Evolutionary conservation across 2,888 invertebrate genomes (phyloP), one percentile per base, ranked within the genome.

Genomic region (Pyrocoelia pectoralis): DNA sequence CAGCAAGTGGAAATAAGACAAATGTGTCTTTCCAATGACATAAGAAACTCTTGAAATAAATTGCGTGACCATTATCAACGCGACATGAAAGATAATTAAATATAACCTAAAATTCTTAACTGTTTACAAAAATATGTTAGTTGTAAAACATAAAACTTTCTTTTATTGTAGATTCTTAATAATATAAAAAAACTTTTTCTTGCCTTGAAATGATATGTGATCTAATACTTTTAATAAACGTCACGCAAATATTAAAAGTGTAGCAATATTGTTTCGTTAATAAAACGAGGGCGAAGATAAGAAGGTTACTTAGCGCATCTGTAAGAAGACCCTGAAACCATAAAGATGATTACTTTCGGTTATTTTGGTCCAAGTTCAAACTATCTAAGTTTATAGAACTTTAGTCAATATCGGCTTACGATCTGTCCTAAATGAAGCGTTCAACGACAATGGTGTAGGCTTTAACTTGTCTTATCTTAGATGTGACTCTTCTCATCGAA

Each of bases 1-100:
- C 46, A 46, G 15, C 46, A 46, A 46, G 46, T 46, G 46, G 46
- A 46, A 46, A 46, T 46, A 46, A 46, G 46, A 46, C 46, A 46
- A 46, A 46, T 46, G 46, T n/a, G 46, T 46, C 46, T 46, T 46
- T 18, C 46, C 6, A 46, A 46, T 46, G 17, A 17, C 33, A 33
- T 33, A 33, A 33, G n/a, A n/a, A n/a, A 33, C 8, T 24, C 33
- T 33, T n/a, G 33, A 33, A 33, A 33, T 33, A 33, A 33, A 33
- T 33, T 33, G 33, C 33, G 33, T 33, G 33, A 33, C 33, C n/a
- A 33, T n/a, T 33, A 33, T n/a, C 33, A 33, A 33, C 10, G n/a
- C n/a, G 33, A n/a, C 33, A 33, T 33, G n/a, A 33, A 33, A n/a
- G 33, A 33, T 33, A 33, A 33, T 33, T 33, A 33, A 33, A 33